Evolutionary conservation across 2,888 invertebrate species (phyloP).

Genomic region (Leptinotarsa peninsularis): DNA sequence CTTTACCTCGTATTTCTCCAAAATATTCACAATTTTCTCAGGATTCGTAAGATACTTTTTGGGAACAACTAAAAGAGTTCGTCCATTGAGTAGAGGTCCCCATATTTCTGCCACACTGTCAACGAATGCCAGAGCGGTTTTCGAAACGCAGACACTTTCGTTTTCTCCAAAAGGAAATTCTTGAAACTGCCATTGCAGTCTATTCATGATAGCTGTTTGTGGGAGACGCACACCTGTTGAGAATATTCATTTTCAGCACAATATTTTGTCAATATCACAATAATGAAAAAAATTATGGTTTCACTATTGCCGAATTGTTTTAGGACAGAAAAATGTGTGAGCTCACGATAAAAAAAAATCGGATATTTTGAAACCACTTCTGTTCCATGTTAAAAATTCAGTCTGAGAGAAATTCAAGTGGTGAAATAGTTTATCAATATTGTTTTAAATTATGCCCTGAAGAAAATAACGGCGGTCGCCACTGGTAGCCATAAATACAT

Average conservation of each 20-base stretch:
- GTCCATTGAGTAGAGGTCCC: conserved; percentile 82
- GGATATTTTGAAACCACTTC: too few relatives aligned
- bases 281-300: too few relatives aligned
- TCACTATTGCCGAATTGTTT: too few relatives aligned
- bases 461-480: too few relatives aligned
- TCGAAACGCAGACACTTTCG: conserved; percentile 84
- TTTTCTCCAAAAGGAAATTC: conserved; percentile 78
- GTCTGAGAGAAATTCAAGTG: too few relatives aligned
- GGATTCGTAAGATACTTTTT: conserved; percentile 82
- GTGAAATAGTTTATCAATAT: too few relatives aligned
- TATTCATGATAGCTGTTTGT: conserved; percentile 82
- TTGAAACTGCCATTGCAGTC: conserved; percentile 91
- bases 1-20: conserved; percentile 77
- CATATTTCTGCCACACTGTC: conserved; percentile 91
- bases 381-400: too few relatives aligned
- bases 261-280: too few relatives aligned
- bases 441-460: too few relatives aligned
- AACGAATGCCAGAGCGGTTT: conserved; percentile 91
- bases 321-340: too few relatives aligned
- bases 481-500: too few relatives aligned
- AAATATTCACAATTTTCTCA: conserved; percentile 75
- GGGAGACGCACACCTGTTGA: conserved; percentile 80
- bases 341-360: too few relatives aligned
- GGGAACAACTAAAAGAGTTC: conserved; percentile 79
- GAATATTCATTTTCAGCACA: background rate